These are phyloP conservation scores for Mus spretus DNA, from an alignment of 2,797 vertebrate genomes.

Conservation along the genomic window DNA sequence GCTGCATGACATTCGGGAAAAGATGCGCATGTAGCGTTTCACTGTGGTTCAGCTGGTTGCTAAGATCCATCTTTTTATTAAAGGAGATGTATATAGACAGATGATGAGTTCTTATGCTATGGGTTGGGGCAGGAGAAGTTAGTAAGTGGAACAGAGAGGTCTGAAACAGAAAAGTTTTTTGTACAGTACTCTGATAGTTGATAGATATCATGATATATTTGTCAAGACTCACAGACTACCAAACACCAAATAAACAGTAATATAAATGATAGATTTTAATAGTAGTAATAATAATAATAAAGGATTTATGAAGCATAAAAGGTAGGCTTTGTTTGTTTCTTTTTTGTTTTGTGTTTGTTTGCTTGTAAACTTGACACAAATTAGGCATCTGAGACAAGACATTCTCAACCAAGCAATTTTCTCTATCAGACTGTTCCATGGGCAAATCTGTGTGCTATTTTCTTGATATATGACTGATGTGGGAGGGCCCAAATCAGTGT, in stretches of 20 bases:
- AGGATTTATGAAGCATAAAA: neutral
- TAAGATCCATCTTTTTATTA: neutral
- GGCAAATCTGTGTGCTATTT: neutral
- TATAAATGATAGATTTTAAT: neutral
- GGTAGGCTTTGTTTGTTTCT: neutral
- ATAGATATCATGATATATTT: neutral
- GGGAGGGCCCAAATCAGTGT: too few relatives aligned
- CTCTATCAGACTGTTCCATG: neutral
- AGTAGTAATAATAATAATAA: neutral
- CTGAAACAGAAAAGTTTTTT: neutral
- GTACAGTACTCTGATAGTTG: neutral
- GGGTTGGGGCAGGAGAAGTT: rapidly evolving
- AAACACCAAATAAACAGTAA: neutral
- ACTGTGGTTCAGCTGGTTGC: neutral
- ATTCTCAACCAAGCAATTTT: neutral
- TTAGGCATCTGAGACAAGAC: neutral
- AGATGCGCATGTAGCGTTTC: neutral
- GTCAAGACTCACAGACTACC: neutral
- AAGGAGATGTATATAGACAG: neutral
- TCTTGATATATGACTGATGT: neutral
- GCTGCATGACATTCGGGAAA: neutral
- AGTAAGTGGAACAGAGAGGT: neutral
- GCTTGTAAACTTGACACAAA: neutral
- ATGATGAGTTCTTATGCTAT: neutral
- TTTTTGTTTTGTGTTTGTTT: too few relatives aligned